Base-by-base conservation (phyloP, 1,140 invertebrate genomes). In the Lineus longissimus region DNA sequence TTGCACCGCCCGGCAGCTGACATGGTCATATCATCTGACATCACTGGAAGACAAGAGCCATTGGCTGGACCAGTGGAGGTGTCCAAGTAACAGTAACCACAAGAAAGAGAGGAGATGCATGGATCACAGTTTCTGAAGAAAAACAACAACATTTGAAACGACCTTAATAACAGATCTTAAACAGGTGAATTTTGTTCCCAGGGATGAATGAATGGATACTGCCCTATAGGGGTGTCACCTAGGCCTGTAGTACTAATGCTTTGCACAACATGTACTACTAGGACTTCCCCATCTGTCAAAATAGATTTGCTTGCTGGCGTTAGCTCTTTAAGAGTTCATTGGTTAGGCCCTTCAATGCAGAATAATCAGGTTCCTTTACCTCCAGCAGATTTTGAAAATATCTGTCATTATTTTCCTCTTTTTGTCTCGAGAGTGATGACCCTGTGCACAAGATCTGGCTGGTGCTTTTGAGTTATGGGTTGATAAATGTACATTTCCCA, bases 11-110 rank as follows among this genome's bases (percentile, higher is more conserved):
- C 76, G 15, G 59, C 41, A 15, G 56, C n/a, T 22, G 76, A 70
- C 33, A 67, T 63, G 15, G 30, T 40, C 22, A 43, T 54, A 64
- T 73, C 67, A n/a, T 68, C 51, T 19, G 40, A 29, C 22, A 55
- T 36, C 29, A 55, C 69, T 9, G 72, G 55, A 25, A 80, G 62
- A 68, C 78, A 81, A 0, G 33, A 72, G 15, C 58, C 74, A 9
- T 70, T 70, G 0, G 55, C 51, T 0, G 58, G 29, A 0, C 13
- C 61, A 23, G 64, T 55, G 9, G 61, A 47, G 1, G 59, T 64
- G 31, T 68, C 63, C 11, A 64, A 45, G 63, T 74, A 86, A 66
- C 85, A 86, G 64, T 79, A 86, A 1, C 85, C 85, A 74, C 85
- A 86, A 6, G 68, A 27, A 1, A 60, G 43, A 27, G 77, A 65